Evolutionary conservation across 2,113 vertebrate species (phyloP), one percentile per base, ranked within the genome.

Genomic region (Turnix velox): DNA sequence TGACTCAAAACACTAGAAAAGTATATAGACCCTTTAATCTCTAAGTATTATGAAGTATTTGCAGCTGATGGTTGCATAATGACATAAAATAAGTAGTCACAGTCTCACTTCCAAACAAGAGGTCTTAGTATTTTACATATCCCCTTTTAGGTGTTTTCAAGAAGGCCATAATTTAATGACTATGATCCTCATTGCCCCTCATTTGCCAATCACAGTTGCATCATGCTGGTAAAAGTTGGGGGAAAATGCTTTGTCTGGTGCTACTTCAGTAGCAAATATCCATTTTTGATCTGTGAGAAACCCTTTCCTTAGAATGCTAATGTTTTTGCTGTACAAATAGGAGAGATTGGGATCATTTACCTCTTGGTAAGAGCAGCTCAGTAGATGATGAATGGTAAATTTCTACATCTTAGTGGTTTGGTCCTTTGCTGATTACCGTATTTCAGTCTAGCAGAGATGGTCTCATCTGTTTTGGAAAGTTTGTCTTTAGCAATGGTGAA

Each of bases 21-120:
- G 88, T 40, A 72, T 94, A 61, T 35, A 94, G 84, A 62, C 40
- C 48, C 31, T 84, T 89, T 84, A 91, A 88, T 93, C 88, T 92
- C 27, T 62, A 61, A 39, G 39, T 87, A 74, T 79, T 9, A 46
- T 81, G 39, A 87, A 72, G 20, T 79, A 61, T 92, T 92, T 78
- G 65, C 54, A 75, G 58, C 46, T 91, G 66, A 61, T 87, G 30
- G 45, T 62, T 91, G 28, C 58, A 58, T 91, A 68, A 80, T 78
- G 69, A 28, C 31, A 30, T 67, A 71, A 87, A 87, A 72, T 83
- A 71, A 88, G 31, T 65, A 88, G 33, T 81, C 59, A 40, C 24
- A 42, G 71, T 69, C 33, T 74, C 7, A 5, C 45, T 85, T 82
- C 37, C 31, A 78, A 67, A 52, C 74, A 57, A 87, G 63, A 86